Conservation (phyloP, 2,113 vertebrate species). For the Phalacrocorax carbo region DNA sequence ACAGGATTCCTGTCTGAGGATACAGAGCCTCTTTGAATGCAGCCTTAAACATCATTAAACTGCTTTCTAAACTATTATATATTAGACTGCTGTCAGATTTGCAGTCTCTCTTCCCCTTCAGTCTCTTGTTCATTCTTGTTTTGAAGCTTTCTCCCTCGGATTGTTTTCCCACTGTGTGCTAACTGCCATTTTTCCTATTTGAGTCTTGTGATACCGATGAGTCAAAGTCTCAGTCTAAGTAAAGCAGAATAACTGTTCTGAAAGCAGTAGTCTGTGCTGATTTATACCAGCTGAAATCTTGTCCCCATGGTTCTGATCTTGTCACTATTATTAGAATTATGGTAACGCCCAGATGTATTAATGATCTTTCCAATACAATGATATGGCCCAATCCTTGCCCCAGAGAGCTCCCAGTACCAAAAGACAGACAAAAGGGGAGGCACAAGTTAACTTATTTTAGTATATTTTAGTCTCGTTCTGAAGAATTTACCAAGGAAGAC, state of each 20-base stretch:
- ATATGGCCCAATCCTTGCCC: background rate
- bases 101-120: background rate
- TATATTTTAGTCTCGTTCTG: background rate
- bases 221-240: constrained; percentile 29
- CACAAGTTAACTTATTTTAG: background rate
- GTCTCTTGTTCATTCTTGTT: constrained; percentile 8
- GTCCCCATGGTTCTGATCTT: background rate
- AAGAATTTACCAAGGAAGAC: background rate
- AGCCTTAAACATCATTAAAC: background rate
- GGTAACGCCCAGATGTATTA: background rate
- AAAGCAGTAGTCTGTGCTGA: constrained; percentile 22
- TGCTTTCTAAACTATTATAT: background rate
- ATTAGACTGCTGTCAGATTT: background rate
- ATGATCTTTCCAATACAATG: background rate
- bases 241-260: constrained; percentile 36
- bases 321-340: constrained; percentile 11
- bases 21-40: background rate
- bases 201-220: constrained; percentile 48
- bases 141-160: background rate
- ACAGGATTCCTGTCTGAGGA: background rate
- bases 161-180: constrained; percentile 43
- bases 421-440: background rate
- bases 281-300: constrained; percentile 45
- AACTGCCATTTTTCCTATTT: constrained; percentile 22
- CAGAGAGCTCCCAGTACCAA: background rate